phyloP scores from a whole-genome alignment of 2,113 vertebrate species.

The Leptocoma aspasia region DNA sequence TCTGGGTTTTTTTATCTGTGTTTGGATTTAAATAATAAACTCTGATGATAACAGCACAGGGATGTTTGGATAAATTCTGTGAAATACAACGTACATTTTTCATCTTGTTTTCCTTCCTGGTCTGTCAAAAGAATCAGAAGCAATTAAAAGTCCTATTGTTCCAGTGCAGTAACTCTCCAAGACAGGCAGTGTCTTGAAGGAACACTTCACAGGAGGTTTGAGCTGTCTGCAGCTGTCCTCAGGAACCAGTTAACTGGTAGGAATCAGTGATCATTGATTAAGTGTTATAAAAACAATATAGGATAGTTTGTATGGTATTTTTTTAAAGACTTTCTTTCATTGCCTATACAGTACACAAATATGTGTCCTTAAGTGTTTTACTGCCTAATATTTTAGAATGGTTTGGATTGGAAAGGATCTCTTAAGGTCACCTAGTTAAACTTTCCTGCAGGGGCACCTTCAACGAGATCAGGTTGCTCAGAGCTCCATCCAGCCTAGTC shows the following conservation, averaged over 20 bases:
- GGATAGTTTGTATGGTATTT: background rate
- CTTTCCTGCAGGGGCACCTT: background rate
- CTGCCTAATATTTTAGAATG: background rate
- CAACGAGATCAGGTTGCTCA: background rate
- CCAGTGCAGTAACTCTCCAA: background rate
- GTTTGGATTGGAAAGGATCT: background rate
- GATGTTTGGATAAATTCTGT: background rate
- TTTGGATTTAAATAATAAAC: background rate
- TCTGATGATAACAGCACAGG: background rate
- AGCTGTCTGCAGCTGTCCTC: background rate
- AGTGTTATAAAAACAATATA: background rate
- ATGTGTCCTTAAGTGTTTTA: background rate
- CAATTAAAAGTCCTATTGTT: background rate
- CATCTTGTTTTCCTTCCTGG: background rate
- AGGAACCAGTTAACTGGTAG: background rate
- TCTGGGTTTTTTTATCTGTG: background rate
- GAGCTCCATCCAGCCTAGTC: background rate
- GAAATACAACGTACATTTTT: background rate
- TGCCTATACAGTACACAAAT: background rate
- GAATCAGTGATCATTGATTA: background rate
- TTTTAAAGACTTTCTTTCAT: background rate
- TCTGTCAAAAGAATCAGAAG: background rate
- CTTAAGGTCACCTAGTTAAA: background rate
- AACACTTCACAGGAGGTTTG: background rate
- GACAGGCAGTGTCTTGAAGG: background rate